Evolutionary conservation across 2,888 invertebrate species (phyloP).

Genomic region (Pedicia rivosa): DNA sequence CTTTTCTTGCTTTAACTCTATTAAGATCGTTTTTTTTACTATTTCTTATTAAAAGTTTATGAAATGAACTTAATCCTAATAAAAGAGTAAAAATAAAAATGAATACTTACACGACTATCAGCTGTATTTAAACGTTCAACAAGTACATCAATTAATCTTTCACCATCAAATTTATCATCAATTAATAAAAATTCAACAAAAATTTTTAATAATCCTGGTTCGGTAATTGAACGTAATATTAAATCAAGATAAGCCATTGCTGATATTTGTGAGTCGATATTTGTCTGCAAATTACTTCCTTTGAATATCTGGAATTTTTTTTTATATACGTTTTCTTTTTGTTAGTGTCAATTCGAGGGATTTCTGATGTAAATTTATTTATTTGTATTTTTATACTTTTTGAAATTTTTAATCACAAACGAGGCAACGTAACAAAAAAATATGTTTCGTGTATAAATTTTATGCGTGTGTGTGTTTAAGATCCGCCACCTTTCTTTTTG

Average conservation of each 20-base stretch:
- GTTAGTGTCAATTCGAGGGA: no score
- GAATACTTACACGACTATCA: slow-evolving; percentile 48
- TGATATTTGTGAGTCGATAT: slow-evolving; percentile 75
- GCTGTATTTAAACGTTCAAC: slow-evolving; percentile 59
- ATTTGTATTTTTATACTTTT: no score
- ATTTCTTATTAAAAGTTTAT: no score
- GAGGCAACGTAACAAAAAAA: no score
- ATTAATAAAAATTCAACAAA: slow-evolving; percentile 73
- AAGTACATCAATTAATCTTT: slow-evolving; percentile 65
- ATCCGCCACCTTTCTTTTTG: neutral
- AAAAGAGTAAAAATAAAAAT: slow-evolving; percentile 8
- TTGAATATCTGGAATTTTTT: slow-evolving; percentile 28
- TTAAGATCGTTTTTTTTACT: no score
- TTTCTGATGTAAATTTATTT: no score
- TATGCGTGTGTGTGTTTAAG: neutral
- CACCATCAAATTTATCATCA: slow-evolving; percentile 69
- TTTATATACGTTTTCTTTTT: no score
- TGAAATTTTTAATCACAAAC: no score
- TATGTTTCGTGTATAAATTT: no score
- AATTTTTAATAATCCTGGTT: slow-evolving; percentile 65
- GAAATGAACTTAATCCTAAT: no score
- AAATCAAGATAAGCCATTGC: slow-evolving; percentile 89
- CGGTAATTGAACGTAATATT: slow-evolving; percentile 71
- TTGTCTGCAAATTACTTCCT: slow-evolving; percentile 53
- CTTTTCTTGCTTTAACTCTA: no score